A percentile compares a stretch with the other conserved stretches of the same genome.
phyloP scores from a whole-genome alignment of 2,113 vertebrate species.

The Lepus timidus region DNA sequence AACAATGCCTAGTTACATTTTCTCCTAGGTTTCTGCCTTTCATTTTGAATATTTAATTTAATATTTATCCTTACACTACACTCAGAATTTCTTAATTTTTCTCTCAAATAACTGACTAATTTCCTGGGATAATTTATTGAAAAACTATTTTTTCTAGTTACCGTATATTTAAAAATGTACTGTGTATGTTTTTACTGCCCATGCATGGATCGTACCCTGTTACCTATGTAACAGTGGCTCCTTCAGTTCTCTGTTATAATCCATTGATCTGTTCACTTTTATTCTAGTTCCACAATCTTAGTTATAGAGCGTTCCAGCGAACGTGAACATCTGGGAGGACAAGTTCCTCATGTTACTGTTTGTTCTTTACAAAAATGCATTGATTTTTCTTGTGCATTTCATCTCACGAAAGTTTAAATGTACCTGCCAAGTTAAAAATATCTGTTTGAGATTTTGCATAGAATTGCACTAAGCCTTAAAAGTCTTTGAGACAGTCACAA shows the following conservation, averaged over 20 bases:
- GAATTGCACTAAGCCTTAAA: conserved; percentile 1
- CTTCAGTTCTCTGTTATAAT: not conserved
- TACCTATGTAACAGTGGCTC: not conserved
- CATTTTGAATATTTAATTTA: conserved; percentile 54
- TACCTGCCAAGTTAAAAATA: conserved; percentile 40
- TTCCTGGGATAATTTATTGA: not conserved
- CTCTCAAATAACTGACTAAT: not conserved
- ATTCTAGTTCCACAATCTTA: not conserved
- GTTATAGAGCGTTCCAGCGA: not conserved
- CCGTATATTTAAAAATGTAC: not conserved
- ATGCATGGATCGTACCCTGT: not conserved
- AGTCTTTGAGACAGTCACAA: not conserved
- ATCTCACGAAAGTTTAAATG: not conserved
- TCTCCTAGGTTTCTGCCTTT: not conserved
- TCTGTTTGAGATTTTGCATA: conserved; percentile 38
- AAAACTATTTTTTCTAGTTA: not conserved
- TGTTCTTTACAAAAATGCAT: conserved; percentile 10
- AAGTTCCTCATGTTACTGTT: conserved; percentile 21
- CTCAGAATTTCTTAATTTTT: not conserved
- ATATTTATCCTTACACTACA: conserved; percentile 33
- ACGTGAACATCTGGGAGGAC: conserved; percentile 27
- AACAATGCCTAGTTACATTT: conserved; percentile 12
- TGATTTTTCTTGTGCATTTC: not conserved
- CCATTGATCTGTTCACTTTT: not conserved
- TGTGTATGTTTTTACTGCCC: not conserved